Base-by-base conservation (phyloP, 2,797 vertebrate genomes). In the Micropoecilia bifurca region DNA sequence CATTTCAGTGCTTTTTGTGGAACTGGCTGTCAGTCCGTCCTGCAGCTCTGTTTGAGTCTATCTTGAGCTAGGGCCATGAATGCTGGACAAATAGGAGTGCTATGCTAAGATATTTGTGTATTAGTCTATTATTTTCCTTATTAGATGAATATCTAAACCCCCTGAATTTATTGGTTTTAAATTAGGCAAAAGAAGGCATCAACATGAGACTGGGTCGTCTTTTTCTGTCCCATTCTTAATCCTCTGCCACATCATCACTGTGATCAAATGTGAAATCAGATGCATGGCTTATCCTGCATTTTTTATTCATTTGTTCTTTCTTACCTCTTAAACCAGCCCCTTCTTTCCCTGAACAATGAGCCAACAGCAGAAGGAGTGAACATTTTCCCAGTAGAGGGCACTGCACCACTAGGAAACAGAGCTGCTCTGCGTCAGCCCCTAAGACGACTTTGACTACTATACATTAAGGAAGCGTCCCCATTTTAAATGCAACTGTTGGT, bases 381-480 rank as follows among this genome's bases (percentile, higher is more conserved):
- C 36, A 0, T 0, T 0, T 0, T 1, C 16, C 80, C 93, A 92
- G 80, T 9, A 83, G 93, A 90, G 89, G 93, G 81, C 92, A 92
- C 74, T 93, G 28, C 63, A 83, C 80, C 1, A 41, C 89, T 86
- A 81, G 3, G 14, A 53, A 89, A 78, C 39, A 72, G 33, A 61
- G 59, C 59, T 33, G 59, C 30, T 61, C 30, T 16, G 6, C 14
- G 1, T 61, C 14, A 33, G 30, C 59, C 59, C 69, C 77, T 47
- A 50, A 28, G 12, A 25, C 80, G 83, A 80, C 88, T 94, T 92
- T 93, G 91, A 93, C 89, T 92, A 47, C 78, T 78, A 76, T 88
- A 88, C 81, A 88, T 91, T 88, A 82, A 89, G 80, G 75, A 79
- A 80, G 14, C 14, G 16, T 61, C 30, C 59, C 59, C 80, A 78